A percentile compares a stretch with the other conserved stretches of the same genome.
Evolutionary conservation across 2,888 invertebrate genomes (phyloP).

Genomic region (Asteroscopus sphinx): DNA sequence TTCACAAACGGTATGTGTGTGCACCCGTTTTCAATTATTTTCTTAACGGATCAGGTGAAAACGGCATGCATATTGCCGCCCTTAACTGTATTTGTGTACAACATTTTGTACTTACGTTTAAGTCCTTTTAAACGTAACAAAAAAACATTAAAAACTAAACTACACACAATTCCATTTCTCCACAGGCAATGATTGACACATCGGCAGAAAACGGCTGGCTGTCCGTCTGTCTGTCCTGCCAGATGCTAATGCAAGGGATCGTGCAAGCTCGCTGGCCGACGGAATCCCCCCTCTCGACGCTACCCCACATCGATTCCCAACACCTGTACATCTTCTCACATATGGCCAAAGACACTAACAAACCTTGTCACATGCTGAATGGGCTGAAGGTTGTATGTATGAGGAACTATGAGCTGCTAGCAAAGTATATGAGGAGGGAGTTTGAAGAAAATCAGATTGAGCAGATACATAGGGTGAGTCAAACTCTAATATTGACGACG

Average conservation of each 20-base stretch:
- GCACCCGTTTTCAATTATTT: no score
- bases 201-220: constrained; percentile 97
- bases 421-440: constrained; percentile 90
- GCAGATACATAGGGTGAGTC: constrained; percentile 91
- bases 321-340: constrained; percentile 90
- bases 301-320: constrained; percentile 93
- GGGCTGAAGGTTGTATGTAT: constrained; percentile 88
- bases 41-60: no score
- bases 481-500: no score
- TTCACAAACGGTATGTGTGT: no score
- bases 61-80: no score
- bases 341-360: constrained; percentile 78
- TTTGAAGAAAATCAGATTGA: constrained; percentile 93
- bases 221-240: constrained; percentile 93
- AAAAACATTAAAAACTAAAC: no score
- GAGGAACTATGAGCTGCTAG: constrained; percentile 91
- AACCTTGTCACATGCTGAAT: constrained; percentile 87
- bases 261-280: constrained; percentile 97
- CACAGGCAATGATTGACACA: constrained; percentile 98
- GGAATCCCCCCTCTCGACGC: constrained; percentile 92
- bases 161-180: not conserved
- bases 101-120: no score
- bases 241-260: constrained; percentile 96
- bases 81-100: no score
- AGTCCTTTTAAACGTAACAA: no score